Percentiles rank a stretch among this genome's conserved stretches.
Conservation (phyloP, 2,113 vertebrate genomes). For the Otus sunia region DNA sequence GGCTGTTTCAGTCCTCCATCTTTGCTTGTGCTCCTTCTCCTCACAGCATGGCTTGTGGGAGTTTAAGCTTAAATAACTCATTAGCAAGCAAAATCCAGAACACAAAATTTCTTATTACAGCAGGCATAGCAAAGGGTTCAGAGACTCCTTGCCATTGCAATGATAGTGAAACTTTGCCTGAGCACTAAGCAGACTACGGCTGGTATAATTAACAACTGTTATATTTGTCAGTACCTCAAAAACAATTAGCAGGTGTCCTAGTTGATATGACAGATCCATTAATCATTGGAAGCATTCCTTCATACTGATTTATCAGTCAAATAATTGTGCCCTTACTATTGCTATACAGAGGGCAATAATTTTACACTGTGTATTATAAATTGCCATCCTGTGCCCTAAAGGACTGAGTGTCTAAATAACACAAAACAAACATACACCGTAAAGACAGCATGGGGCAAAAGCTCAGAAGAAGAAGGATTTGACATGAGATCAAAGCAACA, state of each 20-base stretch:
- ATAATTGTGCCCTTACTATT: background rate
- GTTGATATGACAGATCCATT: slow-evolving; percentile 65
- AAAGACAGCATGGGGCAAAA: background rate
- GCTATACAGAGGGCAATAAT: background rate
- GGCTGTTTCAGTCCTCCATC: slow-evolving; percentile 24
- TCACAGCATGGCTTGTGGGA: background rate
- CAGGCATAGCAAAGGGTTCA: background rate
- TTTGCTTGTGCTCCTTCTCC: background rate
- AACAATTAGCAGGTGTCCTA: slow-evolving; percentile 70
- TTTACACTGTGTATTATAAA: background rate
- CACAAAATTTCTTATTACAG: slow-evolving; percentile 10
- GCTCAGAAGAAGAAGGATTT: background rate
- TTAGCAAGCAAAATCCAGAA: slow-evolving; percentile 46
- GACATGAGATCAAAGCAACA: background rate
- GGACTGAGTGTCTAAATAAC: background rate
- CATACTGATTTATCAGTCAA: slow-evolving; percentile 70
- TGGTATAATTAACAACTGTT: slow-evolving; percentile 62
- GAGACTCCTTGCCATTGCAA: slow-evolving; percentile 20
- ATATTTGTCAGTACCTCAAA: slow-evolving; percentile 61
- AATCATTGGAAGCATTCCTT: slow-evolving; percentile 64
- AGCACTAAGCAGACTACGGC: background rate
- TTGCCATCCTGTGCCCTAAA: background rate
- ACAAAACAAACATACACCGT: background rate
- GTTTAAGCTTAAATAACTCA: slow-evolving; percentile 41
- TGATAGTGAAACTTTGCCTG: slow-evolving; percentile 22